Percentiles rank a stretch among this genome's conserved stretches.
phyloP scores from a whole-genome alignment of 2,888 invertebrate species.

The Melanostoma mellinum region DNA sequence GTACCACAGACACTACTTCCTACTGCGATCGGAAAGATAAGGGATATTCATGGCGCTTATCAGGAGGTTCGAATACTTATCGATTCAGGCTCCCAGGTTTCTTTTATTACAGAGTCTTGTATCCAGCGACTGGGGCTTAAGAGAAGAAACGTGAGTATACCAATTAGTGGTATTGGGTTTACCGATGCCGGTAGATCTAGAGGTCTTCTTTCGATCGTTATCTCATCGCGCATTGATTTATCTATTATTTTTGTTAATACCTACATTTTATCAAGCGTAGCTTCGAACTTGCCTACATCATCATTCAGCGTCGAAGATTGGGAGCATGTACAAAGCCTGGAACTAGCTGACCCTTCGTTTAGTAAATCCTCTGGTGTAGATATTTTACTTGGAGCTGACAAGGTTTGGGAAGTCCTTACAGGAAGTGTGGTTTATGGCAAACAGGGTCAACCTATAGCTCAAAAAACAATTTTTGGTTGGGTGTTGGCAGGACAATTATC shows the following conservation, averaged over 20 bases:
- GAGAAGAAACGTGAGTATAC: background rate
- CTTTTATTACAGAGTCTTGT: too few species aligned
- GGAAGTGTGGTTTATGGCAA: background rate
- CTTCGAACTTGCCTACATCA: too few species aligned
- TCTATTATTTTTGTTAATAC: too few species aligned
- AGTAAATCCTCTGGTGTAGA: conserved; percentile 9
- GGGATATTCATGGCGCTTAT: background rate
- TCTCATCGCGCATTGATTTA: background rate
- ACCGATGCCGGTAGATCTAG: conserved; percentile 9
- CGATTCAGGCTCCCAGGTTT: background rate
- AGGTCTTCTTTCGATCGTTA: too few species aligned
- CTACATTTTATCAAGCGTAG: too few species aligned
- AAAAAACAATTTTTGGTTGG: conserved; percentile 1
- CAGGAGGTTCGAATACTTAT: background rate
- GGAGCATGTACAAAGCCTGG: background rate
- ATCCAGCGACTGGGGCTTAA: too few species aligned
- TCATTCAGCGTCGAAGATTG: too few species aligned
- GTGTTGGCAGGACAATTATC: conserved; percentile 4
- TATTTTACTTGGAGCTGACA: conserved; percentile 36
- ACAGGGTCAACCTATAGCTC: conserved; percentile 17
- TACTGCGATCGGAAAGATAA: background rate
- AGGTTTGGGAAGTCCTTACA: conserved; percentile 16
- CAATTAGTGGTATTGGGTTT: conserved; percentile 33
- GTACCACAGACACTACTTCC: conserved; percentile 1
- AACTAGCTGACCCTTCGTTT: conserved; percentile 21